Evolutionary conservation across 1,140 invertebrate species (phyloP), one percentile per base, ranked within the genome.

Genomic region (Drosophila truncata): DNA sequence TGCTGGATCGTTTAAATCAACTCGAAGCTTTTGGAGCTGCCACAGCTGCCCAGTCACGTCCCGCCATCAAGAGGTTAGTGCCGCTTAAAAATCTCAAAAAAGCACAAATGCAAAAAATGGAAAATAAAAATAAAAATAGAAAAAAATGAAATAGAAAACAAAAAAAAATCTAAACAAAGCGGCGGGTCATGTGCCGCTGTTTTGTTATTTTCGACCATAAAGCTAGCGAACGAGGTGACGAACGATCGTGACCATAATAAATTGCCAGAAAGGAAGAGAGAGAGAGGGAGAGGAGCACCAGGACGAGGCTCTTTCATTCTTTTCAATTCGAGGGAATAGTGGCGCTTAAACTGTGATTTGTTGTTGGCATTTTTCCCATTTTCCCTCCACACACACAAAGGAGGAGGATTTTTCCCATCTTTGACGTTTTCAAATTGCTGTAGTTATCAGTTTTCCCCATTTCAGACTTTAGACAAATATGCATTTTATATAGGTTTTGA

Each of bases 1-100:
- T 44, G 66, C 62, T 44, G 73, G 73, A 78, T 78, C 74, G 73
- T 78, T 78, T 77, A 78, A 78, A 78, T 78, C 73, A 78, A 77
- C 74, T 77, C 55, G 29, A 66, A 8, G n/a, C n/a, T n/a, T 10
- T 52, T 13, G 20, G n/a, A n/a, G 7, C 42, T 41, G 14, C 16
- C 44, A 25, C 57, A 14, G 29, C 59, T 65, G 59, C 71, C 72
- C 70, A 49, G 72, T 75, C 72, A 75, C 73, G 73, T 75, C 71
- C 50, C 7, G 33, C 42, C 66, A 72, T 71, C 64, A 65, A 65
- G 63, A 69, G 67, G 39, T 71, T 70, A 70, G 67, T 57, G 64
- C 50, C 67, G 42, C 66, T 72, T 59, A 58, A 33, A 41, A 29
- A 29, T 64, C 23, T 14, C 49, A 29, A 65, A 42, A 20, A 27